Conservation (phyloP, 2,888 invertebrate species). For the Plagodis dolabraria region DNA sequence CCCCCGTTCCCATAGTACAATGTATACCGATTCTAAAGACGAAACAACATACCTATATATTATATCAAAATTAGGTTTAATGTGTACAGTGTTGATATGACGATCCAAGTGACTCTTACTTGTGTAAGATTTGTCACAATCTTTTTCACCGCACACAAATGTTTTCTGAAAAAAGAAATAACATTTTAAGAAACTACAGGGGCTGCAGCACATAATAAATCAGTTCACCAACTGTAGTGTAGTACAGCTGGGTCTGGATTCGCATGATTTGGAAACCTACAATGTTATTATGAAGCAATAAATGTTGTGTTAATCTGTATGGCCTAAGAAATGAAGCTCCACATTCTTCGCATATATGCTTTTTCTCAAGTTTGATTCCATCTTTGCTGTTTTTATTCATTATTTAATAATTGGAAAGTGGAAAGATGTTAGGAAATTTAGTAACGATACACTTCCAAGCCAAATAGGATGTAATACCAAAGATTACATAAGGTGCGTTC, state of each 20-base stretch:
- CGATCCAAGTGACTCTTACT: slow-evolving; percentile 86
- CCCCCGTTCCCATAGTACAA: too few relatives aligned
- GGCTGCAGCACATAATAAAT: background rate
- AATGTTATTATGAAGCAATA: slow-evolving; percentile 82
- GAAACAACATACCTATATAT: slow-evolving; percentile 58
- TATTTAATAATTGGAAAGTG: background rate
- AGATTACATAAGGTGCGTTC: too few relatives aligned
- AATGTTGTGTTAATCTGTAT: slow-evolving; percentile 82
- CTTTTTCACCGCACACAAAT: slow-evolving; percentile 82
- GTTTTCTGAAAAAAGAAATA: slow-evolving; percentile 72
- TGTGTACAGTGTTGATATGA: slow-evolving; percentile 79
- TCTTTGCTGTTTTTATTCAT: slow-evolving; percentile 25
- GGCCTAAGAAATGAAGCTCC: slow-evolving; percentile 77
- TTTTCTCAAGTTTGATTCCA: slow-evolving; percentile 42
- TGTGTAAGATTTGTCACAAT: slow-evolving; percentile 86
- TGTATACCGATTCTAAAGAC: too few relatives aligned
- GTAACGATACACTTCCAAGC: too few relatives aligned
- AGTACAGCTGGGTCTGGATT: background rate
- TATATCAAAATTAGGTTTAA: slow-evolving; percentile 54
- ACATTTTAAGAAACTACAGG: too few relatives aligned
- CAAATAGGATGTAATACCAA: too few relatives aligned
- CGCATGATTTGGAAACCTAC: slow-evolving; percentile 67
- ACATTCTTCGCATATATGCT: slow-evolving; percentile 77
- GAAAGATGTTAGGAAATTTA: background rate
- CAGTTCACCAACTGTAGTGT: background rate